Evolutionary conservation across 2,797 vertebrate genomes (phyloP).

Genomic region (Hozukius guyotensis): DNA sequence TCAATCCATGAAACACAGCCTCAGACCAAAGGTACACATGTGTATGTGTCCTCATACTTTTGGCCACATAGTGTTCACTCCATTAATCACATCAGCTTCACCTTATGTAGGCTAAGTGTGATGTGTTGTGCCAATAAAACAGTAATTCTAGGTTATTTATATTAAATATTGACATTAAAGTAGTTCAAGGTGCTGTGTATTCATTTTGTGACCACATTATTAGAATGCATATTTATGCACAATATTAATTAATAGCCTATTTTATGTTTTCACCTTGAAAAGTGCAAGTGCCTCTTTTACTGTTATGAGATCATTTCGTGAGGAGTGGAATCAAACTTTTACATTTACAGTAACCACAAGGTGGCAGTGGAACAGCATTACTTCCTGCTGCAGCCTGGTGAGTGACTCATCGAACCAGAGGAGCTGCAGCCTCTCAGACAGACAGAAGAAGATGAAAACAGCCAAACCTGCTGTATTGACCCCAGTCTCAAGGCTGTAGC

Average conservation of each 20-base stretch:
- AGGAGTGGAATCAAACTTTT: background rate
- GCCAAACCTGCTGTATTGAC: constrained; percentile 68
- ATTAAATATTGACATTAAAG: background rate
- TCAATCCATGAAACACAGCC: background rate
- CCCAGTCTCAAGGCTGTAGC: constrained; percentile 56
- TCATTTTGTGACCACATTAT: background rate
- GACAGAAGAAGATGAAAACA: constrained; percentile 69
- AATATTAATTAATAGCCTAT: background rate
- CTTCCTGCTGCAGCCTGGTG: constrained; percentile 16
- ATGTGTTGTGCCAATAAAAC: background rate
- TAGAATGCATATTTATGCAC: background rate
- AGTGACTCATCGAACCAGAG: constrained; percentile 67
- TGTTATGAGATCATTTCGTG: background rate
- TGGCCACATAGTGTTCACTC: background rate
- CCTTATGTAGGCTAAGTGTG: background rate
- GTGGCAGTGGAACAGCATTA: constrained; percentile 73
- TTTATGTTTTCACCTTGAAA: background rate
- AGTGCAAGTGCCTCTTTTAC: background rate
- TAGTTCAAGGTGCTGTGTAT: background rate
- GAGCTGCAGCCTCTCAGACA: constrained; percentile 68
- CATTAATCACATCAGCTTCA: background rate
- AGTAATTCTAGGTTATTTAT: background rate
- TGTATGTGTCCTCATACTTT: background rate
- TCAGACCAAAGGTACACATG: background rate
- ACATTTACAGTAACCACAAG: constrained; percentile 40